Conservation (phyloP, 2,113 vertebrate species). For the Callorhinus ursinus region DNA sequence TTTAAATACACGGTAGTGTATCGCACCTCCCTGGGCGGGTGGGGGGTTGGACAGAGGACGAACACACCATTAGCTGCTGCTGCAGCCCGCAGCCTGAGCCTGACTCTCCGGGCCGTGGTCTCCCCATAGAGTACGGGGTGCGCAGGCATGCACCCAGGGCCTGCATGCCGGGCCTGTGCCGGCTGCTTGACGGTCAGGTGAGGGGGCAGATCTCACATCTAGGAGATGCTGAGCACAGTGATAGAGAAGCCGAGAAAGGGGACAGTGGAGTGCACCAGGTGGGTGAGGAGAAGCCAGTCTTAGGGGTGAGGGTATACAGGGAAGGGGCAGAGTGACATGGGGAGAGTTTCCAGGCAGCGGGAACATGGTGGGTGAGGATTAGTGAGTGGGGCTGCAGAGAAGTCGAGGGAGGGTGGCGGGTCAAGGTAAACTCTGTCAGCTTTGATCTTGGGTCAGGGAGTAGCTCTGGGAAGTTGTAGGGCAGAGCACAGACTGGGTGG, state of each 20-base stretch:
- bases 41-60: rapidly evolving
- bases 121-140: rapidly evolving
- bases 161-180: too few species aligned
- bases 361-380: neutral
- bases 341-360: neutral
- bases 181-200: neutral
- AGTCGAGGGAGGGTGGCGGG: too few species aligned
- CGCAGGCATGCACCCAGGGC: too few species aligned
- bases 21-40: neutral
- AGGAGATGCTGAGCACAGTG: neutral
- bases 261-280: neutral
- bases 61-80: too few species aligned
- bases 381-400: neutral
- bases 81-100: rapidly evolving
- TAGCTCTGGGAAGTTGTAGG: neutral
- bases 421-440: neutral
- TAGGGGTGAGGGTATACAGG: rapidly evolving
- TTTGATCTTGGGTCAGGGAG: neutral
- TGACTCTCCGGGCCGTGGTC: rapidly evolving
- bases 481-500: neutral
- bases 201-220: neutral
- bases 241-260: neutral
- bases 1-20: neutral
- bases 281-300: neutral
- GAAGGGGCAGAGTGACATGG: neutral